phyloP scores from a whole-genome alignment of 2,888 invertebrate species.

The Hoplodrina blanda region DNA sequence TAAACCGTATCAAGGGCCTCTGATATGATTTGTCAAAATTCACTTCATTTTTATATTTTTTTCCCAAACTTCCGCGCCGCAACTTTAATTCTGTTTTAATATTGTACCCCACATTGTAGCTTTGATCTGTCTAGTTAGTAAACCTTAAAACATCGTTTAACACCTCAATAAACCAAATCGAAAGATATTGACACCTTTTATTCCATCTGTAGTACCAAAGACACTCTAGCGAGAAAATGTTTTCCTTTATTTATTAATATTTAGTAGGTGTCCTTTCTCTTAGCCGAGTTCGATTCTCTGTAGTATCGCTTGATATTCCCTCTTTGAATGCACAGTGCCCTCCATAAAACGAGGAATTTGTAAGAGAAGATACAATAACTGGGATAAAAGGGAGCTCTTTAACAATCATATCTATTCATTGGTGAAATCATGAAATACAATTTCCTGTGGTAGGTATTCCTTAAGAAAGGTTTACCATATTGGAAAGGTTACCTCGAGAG shows the following conservation, averaged over 20 bases:
- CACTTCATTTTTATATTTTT: too few relatives aligned
- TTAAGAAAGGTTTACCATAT: constrained; percentile 54
- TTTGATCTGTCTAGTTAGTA: too few relatives aligned
- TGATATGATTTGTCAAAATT: too few relatives aligned
- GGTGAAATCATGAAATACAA: constrained; percentile 64
- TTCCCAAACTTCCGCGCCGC: too few relatives aligned
- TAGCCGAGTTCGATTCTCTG: constrained; percentile 59
- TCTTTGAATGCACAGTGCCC: constrained; percentile 69
- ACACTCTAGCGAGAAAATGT: constrained; percentile 19
- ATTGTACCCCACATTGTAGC: too few relatives aligned
- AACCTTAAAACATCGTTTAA: constrained; percentile 10
- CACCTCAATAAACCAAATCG: constrained; percentile 35
- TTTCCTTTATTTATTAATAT: constrained; percentile 60
- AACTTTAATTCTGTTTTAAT: too few relatives aligned
- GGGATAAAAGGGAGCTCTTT: constrained; percentile 74
- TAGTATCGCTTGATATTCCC: constrained; percentile 70
- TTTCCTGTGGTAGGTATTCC: constrained; percentile 51
- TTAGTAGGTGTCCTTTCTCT: constrained; percentile 65
- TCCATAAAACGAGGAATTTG: constrained; percentile 74
- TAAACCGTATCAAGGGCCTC: too few relatives aligned
- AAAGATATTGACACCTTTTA: constrained; percentile 18
- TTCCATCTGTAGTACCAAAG: constrained; percentile 16
- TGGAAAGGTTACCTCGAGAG: constrained; percentile 43
- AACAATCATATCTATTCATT: constrained; percentile 80
- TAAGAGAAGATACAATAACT: constrained; percentile 75